These are phyloP conservation scores for Creontiades dilutus DNA, from an alignment of 2,888 invertebrate genomes.

Conservation along the genomic window DNA sequence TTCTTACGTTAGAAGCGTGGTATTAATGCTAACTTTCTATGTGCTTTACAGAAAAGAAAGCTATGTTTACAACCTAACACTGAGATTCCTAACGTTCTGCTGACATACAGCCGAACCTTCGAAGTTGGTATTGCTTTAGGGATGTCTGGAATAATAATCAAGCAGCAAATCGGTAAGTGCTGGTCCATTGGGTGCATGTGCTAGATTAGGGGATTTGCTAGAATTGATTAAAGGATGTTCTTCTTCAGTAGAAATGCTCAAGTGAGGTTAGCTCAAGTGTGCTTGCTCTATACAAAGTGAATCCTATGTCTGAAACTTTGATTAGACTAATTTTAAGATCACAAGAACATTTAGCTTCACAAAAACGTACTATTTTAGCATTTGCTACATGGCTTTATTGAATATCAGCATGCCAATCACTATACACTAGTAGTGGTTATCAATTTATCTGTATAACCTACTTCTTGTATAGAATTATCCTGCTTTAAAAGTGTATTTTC, in stretches of 20 bases:
- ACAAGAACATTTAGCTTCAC: too few relatives aligned
- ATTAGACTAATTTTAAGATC: too few relatives aligned
- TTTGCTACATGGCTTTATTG: too few relatives aligned
- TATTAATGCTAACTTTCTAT: too few relatives aligned
- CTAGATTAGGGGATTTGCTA: conserved; percentile 60
- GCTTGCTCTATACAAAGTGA: neutral
- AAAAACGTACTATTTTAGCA: too few relatives aligned
- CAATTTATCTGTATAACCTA: too few relatives aligned
- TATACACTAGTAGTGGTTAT: too few relatives aligned
- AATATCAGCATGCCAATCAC: too few relatives aligned
- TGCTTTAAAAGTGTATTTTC: too few relatives aligned
- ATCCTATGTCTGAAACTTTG: neutral
- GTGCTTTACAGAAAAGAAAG: conserved; percentile 78
- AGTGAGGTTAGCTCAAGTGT: neutral
- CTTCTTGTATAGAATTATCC: too few relatives aligned
- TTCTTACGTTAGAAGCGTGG: neutral
- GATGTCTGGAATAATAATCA: conserved; percentile 84
- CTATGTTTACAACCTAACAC: conserved; percentile 78
- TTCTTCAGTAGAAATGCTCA: neutral
- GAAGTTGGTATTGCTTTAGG: conserved; percentile 84
- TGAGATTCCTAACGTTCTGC: conserved; percentile 78
- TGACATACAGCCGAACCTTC: conserved; percentile 81
- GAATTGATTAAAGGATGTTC: neutral
- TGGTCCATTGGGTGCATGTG: conserved; percentile 73
- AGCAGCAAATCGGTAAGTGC: conserved; percentile 83